Percentiles rank a stretch among this genome's conserved stretches.
Evolutionary conservation across 2,113 vertebrate genomes (phyloP).

Genomic region (Stomatorhinus ivindoensis): DNA sequence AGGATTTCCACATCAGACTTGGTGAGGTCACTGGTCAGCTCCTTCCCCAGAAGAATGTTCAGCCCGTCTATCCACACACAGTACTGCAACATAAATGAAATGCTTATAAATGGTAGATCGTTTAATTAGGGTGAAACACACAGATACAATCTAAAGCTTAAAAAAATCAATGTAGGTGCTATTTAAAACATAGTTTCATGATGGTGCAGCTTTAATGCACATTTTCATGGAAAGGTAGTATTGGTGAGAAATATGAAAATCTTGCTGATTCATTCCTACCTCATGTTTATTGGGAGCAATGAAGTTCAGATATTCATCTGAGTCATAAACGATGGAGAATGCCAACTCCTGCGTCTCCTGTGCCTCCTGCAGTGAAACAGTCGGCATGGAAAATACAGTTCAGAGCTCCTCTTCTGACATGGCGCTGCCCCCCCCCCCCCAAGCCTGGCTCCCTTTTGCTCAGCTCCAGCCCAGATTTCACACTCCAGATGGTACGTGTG

Average conservation of each 20-base stretch:
- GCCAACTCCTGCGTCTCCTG: slow-evolving; percentile 96
- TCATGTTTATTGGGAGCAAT: slow-evolving; percentile 97
- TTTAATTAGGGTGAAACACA: background rate
- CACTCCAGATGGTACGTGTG: background rate
- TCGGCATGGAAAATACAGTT: background rate
- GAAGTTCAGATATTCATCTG: slow-evolving; percentile 94
- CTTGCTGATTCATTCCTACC: slow-evolving; percentile 58
- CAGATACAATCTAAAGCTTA: background rate
- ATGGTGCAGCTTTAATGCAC: background rate
- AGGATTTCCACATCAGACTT: slow-evolving; percentile 92
- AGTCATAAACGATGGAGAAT: slow-evolving; percentile 95
- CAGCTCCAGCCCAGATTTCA: background rate
- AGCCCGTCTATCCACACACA: slow-evolving; percentile 97
- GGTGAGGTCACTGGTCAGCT: slow-evolving; percentile 94
- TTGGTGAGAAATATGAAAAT: slow-evolving; percentile 2
- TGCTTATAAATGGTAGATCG: background rate
- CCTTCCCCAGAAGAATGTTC: slow-evolving; percentile 91
- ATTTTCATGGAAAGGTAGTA: background rate
- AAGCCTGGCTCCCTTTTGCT: background rate
- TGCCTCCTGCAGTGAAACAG: slow-evolving; percentile 74
- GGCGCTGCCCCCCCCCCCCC: background rate
- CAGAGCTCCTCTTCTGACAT: background rate
- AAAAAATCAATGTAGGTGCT: too few relatives aligned
- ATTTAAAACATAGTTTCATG: background rate
- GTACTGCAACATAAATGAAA: slow-evolving; percentile 62